Base-by-base conservation (phyloP, 2,113 vertebrate genomes). In the Aptenodytes patagonicus region DNA sequence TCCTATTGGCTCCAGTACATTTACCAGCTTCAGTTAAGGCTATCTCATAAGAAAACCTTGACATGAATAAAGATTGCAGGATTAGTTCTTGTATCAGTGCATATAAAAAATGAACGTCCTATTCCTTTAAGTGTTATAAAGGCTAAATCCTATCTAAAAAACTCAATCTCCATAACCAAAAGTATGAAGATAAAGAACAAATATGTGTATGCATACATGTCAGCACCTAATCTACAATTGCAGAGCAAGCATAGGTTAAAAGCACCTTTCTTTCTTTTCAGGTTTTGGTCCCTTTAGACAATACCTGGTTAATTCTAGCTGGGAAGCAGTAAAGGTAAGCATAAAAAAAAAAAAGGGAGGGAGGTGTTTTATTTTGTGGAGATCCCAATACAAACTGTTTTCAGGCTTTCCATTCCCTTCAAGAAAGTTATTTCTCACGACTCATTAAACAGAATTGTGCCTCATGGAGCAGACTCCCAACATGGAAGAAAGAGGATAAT, bases 251-350 rank as follows among this genome's bases (percentile, higher is more conserved):
- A 60, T 3, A 72, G 11, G 28, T 84, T 87, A 91, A 92, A 89
- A 84, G 9, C 29, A 52, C 22, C 66, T 80, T 77, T n/a, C 29
- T 90, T 97, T 95, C 89, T 46, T 95, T 95, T 64, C 94, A 98
- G 98, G 98, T 83, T 99, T 99, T 88, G 98, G 98, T 55, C 98
- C 99, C 42, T 99, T 99, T 82, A 96, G 97, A 88, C 98, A 99
- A 80, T 96, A 99, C 85, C 78, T 99, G 75, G 91, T 97, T 55
- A 99, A 99, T 97, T 98, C 98, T 62, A 99, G 98, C 96, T 99
- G 99, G 99, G 98, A 98, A 97, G 98, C 98, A 70, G 98, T 98
- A 57, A 98, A 99, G 98, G 98, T 99, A 98, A 91, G 84, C 34
- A 46, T 21, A 10, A 68, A 52, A 73, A 73, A 55, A 71, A 79